Evolutionary conservation across 2,797 vertebrate species (phyloP), one percentile per base, ranked within the genome.

Genomic region (Lacerta viridis): DNA sequence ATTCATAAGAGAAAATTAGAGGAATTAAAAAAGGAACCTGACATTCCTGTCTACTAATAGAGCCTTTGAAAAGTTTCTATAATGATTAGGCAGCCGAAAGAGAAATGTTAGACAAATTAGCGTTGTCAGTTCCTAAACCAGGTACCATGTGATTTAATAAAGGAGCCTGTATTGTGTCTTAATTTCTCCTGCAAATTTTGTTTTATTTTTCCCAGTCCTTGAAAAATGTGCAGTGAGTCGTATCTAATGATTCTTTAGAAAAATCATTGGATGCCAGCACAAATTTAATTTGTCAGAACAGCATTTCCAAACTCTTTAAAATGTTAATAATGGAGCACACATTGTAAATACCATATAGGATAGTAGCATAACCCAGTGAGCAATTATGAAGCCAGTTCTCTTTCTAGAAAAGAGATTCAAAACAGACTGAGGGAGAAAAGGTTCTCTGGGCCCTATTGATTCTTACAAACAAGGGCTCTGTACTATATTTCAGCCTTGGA

Each of bases 231-330:
- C 76, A 80, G 36, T 79, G 82, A 89, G 33, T 41, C 3, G 25
- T 88, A 7, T 77, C 90, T 92, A 93, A 90, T 90, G 85, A 88
- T n/a, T 33, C 59, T 91, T 91, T 90, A 82, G 83, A 93, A 86
- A 80, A 84, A 89, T 88, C 46, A 9, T 10, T 89, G 71, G 18
- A 50, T 85, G 75, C 77, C n/a, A 87, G 36, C 89, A 87, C 71
- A 64, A 93, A 88, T 93, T 90, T 87, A 90, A 93, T 84, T 89
- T 93, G 86, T 86, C 91, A 87, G 91, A 95, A 88, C 71, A 93
- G 79, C 1, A 1, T 59, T 61, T 61, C 55, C 25, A 41, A 85
- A 41, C 88, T 80, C 86, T 92, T 91, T 85, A 76, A 93, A 94
- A 92, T 66, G 27, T 69, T 72, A 41, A 84, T 59, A 72, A 92